A percentile compares a stretch with the other conserved stretches of the same genome.
Conservation (phyloP, 2,797 vertebrate species). For the Luscinia megarhynchos region DNA sequence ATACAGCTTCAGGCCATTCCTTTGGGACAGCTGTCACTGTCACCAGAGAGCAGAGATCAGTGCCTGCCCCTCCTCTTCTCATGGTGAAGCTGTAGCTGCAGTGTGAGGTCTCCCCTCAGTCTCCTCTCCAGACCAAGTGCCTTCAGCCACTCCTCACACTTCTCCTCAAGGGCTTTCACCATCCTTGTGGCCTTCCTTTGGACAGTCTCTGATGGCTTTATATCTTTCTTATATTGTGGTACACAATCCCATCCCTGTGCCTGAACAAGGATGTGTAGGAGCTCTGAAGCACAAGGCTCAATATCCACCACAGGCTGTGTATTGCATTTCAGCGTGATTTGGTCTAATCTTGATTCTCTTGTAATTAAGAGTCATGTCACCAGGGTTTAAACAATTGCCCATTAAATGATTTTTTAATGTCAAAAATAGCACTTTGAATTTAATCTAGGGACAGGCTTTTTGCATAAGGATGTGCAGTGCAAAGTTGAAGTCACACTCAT, state of each 20-base stretch:
- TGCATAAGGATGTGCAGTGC: neutral
- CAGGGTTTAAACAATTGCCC: neutral
- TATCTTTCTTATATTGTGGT: no score
- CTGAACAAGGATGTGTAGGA: neutral
- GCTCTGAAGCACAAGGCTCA: neutral
- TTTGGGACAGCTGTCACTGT: no score
- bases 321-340: neutral
- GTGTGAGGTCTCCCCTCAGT: neutral
- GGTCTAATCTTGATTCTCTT: neutral
- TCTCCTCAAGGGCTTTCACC: neutral
- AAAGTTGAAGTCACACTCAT: neutral
- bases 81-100: fast-evolving
- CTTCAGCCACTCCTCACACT: neutral
- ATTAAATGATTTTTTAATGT: neutral
- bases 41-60: neutral
- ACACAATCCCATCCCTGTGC: neutral
- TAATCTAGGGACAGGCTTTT: neutral
- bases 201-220: neutral
- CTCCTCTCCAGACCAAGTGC: neutral
- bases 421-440: neutral
- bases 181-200: neutral
- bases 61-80: neutral
- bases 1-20: neutral
- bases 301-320: neutral
- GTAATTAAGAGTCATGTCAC: neutral